Evolutionary conservation across 1,140 invertebrate species (phyloP), one percentile per base, ranked within the genome.

Genomic region (Monochamus saltuarius): DNA sequence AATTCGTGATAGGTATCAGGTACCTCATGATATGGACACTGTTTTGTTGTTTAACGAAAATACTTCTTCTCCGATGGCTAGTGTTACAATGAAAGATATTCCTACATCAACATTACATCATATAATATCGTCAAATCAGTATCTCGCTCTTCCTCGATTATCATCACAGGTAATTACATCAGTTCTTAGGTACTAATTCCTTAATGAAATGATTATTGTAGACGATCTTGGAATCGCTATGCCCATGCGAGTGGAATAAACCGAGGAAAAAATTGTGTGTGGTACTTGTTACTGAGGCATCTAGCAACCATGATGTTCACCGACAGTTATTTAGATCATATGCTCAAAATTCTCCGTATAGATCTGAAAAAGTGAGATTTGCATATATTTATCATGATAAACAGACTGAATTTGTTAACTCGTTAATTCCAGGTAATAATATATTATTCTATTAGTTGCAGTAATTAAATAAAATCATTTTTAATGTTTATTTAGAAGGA

Each of bases 21-120:
- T 94, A 13, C 85, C 89, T 42, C 74, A 81, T 10, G 87, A 88
- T 67, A 84, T 90, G 75, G 94, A 97, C 72, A 92, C 89, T 1
- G 81, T 98, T 55, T 80, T 97, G 49, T 78, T 98, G 45, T 94
- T 98, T 73, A 95, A 97, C 78, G 95, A 98, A 77, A 90, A 95
- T 75, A 82, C 82, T 2, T 80, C 84, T 8, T 82, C 85, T 52
- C 91, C 95, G 1, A 88, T 90, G 52, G 94, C 93, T 29, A 91
- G 89, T 54, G 83, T 97, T 40, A 95, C 87, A 56, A 94, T 95
- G 87, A 81, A 87, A 36, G 91, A 95, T 74, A 92, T 96, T 71
- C 90, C 92, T 9, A 87, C 87, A 22, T 85, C 89, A 56, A 93
- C 92, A 0, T 84, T 98, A 76, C 88, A 90, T 61, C 91, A 97